Base-by-base conservation (phyloP, 2,797 vertebrate species). In the Rhynchonycteris naso region DNA sequence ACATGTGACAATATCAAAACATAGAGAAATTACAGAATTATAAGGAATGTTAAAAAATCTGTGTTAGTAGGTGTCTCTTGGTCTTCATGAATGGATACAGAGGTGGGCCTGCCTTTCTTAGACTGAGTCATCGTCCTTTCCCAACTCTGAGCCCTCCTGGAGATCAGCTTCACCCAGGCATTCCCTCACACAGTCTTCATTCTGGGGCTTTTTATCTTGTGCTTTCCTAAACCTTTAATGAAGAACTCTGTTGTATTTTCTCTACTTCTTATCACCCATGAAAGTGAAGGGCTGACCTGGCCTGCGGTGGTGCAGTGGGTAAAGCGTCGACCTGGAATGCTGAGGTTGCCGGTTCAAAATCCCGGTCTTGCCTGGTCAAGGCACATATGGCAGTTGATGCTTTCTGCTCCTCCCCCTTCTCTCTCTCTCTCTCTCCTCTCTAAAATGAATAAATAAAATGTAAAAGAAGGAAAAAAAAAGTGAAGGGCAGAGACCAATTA, bases 1-100 rank as follows among this genome's bases (percentile, higher is more conserved):
- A 81, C 13, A 59, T 65, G 28, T 68, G 91, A 72, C 88, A 95
- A 71, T 75, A 86, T 38, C 54, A n/a, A 58, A 75, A 72, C 47
- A 24, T 3, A 68, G 65, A 88, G 56, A 88, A 84, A 50, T 81
- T 50, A 58, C 1, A 56, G 50, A 63, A 16, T 80, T 35, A 19
- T 84, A 65, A 82, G 63, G 68, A 76, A 18, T 88, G 63, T 68
- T 43, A 43, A 90, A 24, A 71, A 79, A 58, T 26, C 26, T 72
- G 2, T 65, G 4, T 93, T 58, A 59, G 1, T 35, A 65, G 47
- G 11, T 79, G 13, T 91, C 3, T 1, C 24, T 54, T 79, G 33
- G 61, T 89, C 83, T 87, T 90, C 61, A 22, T 21, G 28, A 81
- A 16, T 66, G 59, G 47, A 79, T 68, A 21, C 69, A 68, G 68